Base-by-base conservation (phyloP, 2,888 invertebrate genomes). In the Ariolimax columbianus region DNA sequence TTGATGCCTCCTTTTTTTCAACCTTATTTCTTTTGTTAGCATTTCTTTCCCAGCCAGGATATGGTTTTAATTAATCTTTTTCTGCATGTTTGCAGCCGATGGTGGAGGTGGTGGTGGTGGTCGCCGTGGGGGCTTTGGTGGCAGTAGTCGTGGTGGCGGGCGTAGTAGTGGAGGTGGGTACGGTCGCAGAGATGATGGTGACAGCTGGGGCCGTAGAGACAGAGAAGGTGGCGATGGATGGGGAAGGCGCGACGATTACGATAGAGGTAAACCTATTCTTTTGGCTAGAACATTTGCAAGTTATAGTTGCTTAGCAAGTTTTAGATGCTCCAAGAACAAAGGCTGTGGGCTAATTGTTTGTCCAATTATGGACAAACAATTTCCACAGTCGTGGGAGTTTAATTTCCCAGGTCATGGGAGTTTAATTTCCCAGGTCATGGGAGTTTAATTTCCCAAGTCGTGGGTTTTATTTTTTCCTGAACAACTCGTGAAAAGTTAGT, bases 181-280 rank as follows among this genome's bases (percentile, higher is more conserved):
- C 72, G 78, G 78, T 14, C 63, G 73, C 19, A 73, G 84, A 59
- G 84, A 83, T 70, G 47, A 77, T 55, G 83, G 84, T 33, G 84
- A 80, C 70, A 72, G 66, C n/a, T 84, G 72, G 70, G 59, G 63
- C 36, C 59, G 79, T n/a, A 84, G 78, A 79, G 84, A 84, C 40
- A 55, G 84, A 59, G 84, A 84, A 55, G 38, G 78, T 72, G 84
- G 84, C 9, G 84, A 80, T 75, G 75, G 75, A 33, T 84, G 70
- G 70, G 70, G 78, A n/a, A 68, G 83, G 19, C 83, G 83, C 47
- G 83, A 83, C 55, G 83, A 83, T 38, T 83, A 70, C 59, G 83
- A 78, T 33, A 72, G 81, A 75, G 82, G 82, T 82, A 82, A 73
- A 26, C 11, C 1, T 70, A 7, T 47, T 47, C 3, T 55, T 55